Evolutionary conservation across 64 coral and sea anemone genomes (phyloP), one percentile per base, ranked within the genome.

Genomic region (Acropora tenuis): DNA sequence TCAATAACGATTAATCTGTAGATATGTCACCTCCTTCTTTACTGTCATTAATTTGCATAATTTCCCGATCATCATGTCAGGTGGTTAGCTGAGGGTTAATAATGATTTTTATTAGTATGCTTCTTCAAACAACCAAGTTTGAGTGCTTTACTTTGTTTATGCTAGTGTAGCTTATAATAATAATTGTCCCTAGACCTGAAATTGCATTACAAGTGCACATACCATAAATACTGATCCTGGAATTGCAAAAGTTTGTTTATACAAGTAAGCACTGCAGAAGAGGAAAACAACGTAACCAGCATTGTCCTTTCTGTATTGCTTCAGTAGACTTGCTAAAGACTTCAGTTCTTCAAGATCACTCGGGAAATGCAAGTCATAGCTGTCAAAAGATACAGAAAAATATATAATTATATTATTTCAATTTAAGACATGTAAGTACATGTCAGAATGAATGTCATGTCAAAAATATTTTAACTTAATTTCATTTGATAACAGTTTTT

Each of bases 201-300:
- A 30, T 30, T 30, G 30, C 30, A 30, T 55, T 55, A 55, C 3
- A 0, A 30, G 52, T 6, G 4, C 60, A 88, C 83, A 77, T 97
- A 98, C 96, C 96, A 98, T 95, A 78, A 98, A 95, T 43, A 98
- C 96, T 73, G 96, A 98, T 45, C 96, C 96, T 20, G 96, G 96
- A 66, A 98, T 95, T 19, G 96, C 96, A 95, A 98, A 98, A 12
- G 93, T 98, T 75, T 98, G 96, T 82, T 98, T 98, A 80, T 98
- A 98, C 76, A 98, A 53, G 86, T 98, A 98, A n/a, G 96, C 96
- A 88, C 96, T 95, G 71, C 96, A 98, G 77, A 98, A 98, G 7
- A 98, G 80, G 11, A 95, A 47, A 44, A 92, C 67, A 44, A 98
- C 87, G 59, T 95, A 98, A 9, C 93, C 74, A 53, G 75, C 84